Base-by-base conservation (phyloP, 2,888 invertebrate genomes). In the Zygaena filipendulae region DNA sequence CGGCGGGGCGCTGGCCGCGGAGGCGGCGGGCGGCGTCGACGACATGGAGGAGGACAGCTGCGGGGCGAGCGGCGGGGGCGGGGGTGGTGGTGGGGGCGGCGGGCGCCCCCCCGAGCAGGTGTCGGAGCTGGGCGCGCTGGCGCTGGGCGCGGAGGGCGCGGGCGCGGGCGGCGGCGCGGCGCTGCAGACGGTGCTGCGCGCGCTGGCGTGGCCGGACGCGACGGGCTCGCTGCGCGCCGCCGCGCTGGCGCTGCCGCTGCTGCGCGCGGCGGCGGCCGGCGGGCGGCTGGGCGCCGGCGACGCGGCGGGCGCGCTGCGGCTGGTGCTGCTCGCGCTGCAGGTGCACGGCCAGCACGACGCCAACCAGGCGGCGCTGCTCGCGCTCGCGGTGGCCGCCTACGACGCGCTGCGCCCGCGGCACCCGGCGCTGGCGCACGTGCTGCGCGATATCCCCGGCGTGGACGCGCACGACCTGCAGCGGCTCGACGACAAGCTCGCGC, bases 341-440 rank as follows among this genome's bases (percentile, higher is more conserved):
- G 75, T 88, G 36, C 93, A 95, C 55, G 96, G 96, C 0, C 92
- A 95, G 54, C 95, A 95, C 59, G 95, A 95, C 49, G 87, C 90
- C 7, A 92, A 92, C 74, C 92, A 91, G 59, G 90, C 92, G 8
- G 84, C 87, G 1, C 67, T 95, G 23, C 81, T 94, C 3, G 87
- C 88, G 3, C 81, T 94, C 13, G 93, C 92, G 3, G 0, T 10
- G 5, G 4, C 8, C 9, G 9, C 5, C 27, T 96, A 95, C 67
- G 95, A 95, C 63, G 81, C 87, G 36, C 71, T 94, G 20, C 82
- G 93, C 34, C 92, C 91, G 1, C 80, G 82, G 33, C 93, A 90
- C 66, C 87, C 91, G 0, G 83, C 84, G 46, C 82, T 92, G 26
- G 80, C 87, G 33, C 66, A 79, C 32, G 85, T 86, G 30, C 81